Conservation (phyloP, 1,140 invertebrate genomes). For the Thaumatotibia leucotreta region DNA sequence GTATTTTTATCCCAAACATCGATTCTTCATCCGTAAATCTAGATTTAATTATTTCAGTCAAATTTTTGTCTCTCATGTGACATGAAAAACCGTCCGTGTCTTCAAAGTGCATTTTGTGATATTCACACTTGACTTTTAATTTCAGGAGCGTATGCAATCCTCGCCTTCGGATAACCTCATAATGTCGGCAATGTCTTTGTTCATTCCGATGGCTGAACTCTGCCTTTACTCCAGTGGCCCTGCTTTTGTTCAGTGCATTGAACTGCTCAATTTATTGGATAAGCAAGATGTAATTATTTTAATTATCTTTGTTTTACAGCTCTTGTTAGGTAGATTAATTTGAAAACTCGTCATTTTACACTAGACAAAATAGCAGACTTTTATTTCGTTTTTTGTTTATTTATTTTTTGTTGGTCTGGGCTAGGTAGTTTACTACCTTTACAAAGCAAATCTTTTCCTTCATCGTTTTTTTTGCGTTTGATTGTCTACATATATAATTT, state of each 20-base stretch:
- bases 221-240: constrained; percentile 73
- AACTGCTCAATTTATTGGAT: constrained; percentile 53
- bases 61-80: too few relatives aligned
- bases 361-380: not conserved
- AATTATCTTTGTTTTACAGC: not conserved
- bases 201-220: constrained; percentile 77
- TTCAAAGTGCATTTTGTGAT: too few relatives aligned
- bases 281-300: constrained; percentile 42
- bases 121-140: constrained; percentile 1
- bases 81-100: too few relatives aligned
- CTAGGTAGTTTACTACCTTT: too few relatives aligned
- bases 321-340: not conserved
- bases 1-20: too few relatives aligned
- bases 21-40: too few relatives aligned
- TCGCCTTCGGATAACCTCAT: constrained; percentile 72
- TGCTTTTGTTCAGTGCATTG: constrained; percentile 75
- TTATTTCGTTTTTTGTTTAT: too few relatives aligned
- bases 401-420: too few relatives aligned
- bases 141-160: constrained; percentile 33
- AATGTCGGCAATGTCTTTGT: constrained; percentile 78
- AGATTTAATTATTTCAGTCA: too few relatives aligned
- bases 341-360: not conserved
- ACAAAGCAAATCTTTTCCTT: too few relatives aligned
- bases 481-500: too few relatives aligned
- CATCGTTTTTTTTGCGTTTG: too few relatives aligned